Base-by-base conservation (phyloP, 1,140 invertebrate genomes). In the Drosophila bipectinata region DNA sequence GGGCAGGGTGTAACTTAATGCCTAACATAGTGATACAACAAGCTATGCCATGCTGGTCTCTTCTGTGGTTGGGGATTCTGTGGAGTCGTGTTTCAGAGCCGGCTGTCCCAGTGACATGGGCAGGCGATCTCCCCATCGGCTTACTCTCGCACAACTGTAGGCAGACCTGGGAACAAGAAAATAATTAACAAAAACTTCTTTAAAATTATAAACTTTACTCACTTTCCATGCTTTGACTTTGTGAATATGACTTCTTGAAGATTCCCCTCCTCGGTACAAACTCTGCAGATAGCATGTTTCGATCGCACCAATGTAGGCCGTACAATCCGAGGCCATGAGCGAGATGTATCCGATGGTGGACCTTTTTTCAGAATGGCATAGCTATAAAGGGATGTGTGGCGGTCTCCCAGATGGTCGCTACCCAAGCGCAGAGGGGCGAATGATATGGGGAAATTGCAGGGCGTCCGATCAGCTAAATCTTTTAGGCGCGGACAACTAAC, bases 361-460 rank as follows among this genome's bases (percentile, higher is more conserved):
- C 96, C 96, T 94, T 97, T 97, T 88, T 94, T 95, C 15, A 98
- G 91, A 47, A 98, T 94, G 0, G 97, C 92, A 91, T 97, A 98
- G 6, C 94, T 95, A 92, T 94, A 97, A 18, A 93, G 60, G 73
- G 96, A 95, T 12, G 89, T 92, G 30, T 84, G 79, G 0, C 92
- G 64, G 69, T 93, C 85, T 3, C 80, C 64, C 52, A 92, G 92
- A 1, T 91, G 80, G 5, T 82, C 72, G 34, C 78, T 90, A 34
- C 72, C 89, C 64, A 95, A 92, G 26, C 92, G 92, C 59, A 96
- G 80, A 1, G 93, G 92, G 41, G 92, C 90, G 91, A 95, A 97
- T 9, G 92, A 77, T 21, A 95, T 93, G 67, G 94, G 78, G 92
- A 97, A 98, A 91, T 96, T 97, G 91, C 97, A 98, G 0, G 96